Evolutionary conservation across 2,113 vertebrate genomes (phyloP).

Genomic region (Ardeotis arabs): DNA sequence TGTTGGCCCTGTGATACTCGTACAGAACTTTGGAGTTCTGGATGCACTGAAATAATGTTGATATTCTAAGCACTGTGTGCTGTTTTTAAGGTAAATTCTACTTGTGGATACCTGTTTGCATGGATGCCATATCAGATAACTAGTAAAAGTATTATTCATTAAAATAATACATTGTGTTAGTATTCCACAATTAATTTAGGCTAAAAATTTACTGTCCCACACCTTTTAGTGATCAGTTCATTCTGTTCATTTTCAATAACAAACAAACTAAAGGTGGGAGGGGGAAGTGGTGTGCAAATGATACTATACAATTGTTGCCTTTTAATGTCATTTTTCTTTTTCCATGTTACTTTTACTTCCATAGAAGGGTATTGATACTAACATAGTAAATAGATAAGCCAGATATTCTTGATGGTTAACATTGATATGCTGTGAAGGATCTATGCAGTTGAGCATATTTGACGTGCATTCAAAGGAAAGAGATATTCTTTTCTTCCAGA

Average conservation of each 20-base stretch:
- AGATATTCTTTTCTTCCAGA: conserved; percentile 5
- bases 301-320: neutral
- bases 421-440: neutral
- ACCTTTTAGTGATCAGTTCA: neutral
- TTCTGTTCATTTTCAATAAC: neutral
- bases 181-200: neutral
- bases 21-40: neutral
- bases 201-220: neutral
- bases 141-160: neutral
- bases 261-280: neutral
- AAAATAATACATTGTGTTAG: neutral
- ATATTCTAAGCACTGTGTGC: neutral
- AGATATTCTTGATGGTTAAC: neutral
- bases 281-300: neutral
- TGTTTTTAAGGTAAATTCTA: neutral
- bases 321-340: neutral
- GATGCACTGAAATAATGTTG: neutral
- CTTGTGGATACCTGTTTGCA: neutral
- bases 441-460: neutral
- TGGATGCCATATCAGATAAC: neutral
- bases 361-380: neutral
- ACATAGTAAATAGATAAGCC: neutral
- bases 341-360: neutral
- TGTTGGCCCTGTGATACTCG: neutral
- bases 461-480: neutral